Conservation (phyloP, 64 coral and sea anemone genomes). For the Actinia tenebrosa region DNA sequence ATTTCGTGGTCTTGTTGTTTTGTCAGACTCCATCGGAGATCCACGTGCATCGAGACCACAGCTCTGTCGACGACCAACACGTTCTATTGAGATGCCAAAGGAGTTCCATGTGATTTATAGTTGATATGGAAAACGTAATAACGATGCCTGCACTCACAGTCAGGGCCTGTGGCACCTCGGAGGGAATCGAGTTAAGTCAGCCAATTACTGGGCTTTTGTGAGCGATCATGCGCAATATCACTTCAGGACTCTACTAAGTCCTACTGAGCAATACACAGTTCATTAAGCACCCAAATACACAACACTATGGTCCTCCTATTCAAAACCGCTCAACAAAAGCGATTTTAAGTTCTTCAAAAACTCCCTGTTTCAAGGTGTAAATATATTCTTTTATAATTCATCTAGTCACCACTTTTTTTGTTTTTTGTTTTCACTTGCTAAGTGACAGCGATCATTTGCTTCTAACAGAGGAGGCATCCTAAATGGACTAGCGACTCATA, state of each 20-base stretch:
- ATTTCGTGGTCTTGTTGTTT: not conserved
- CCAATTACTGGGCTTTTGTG: not conserved
- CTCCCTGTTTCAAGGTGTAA: not conserved
- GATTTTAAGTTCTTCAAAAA: slow-evolving; percentile 2
- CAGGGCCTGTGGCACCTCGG: not conserved
- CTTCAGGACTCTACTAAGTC: not conserved
- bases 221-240: not conserved
- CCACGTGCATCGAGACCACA: not conserved
- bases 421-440: not conserved
- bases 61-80: not conserved
- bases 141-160: not conserved
- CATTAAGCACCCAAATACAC: not conserved
- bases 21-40: not conserved
- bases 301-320: not conserved
- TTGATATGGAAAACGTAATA: slow-evolving; percentile 6
- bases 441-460: not conserved
- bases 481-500: not conserved
- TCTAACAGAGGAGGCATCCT: not conserved
- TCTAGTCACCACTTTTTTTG: too few species aligned
- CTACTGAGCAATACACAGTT: not conserved
- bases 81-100: not conserved
- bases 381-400: not conserved
- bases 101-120: slow-evolving; percentile 14
- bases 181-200: slow-evolving; percentile 1
- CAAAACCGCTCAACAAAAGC: not conserved